Evolutionary conservation across 1,140 invertebrate genomes (phyloP).

Genomic region (Drosophila trapezifrons): DNA sequence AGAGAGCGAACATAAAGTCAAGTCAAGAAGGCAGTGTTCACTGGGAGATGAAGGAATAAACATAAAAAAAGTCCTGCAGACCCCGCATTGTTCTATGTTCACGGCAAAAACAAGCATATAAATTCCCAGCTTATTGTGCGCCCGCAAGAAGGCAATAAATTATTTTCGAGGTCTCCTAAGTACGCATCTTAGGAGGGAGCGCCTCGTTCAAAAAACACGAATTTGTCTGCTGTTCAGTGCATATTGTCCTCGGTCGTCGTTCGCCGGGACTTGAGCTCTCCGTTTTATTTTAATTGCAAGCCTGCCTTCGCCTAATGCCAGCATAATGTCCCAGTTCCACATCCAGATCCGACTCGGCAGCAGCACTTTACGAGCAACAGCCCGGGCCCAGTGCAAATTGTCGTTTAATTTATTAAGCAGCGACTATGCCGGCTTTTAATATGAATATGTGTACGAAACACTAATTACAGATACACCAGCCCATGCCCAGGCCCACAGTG

Average conservation of each 20-base stretch:
- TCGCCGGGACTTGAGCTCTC: constrained; percentile 47
- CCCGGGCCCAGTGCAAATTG: constrained; percentile 70
- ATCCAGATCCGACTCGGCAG: constrained; percentile 6
- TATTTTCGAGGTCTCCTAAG: constrained; percentile 59
- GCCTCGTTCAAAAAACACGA: constrained; percentile 12
- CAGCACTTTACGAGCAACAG: constrained; percentile 33
- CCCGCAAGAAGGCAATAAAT: constrained; percentile 70
- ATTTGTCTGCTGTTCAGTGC: constrained; percentile 16
- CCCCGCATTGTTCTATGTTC: background rate
- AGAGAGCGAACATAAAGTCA: background rate
- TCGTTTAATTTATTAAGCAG: constrained; percentile 82
- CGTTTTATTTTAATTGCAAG: constrained; percentile 78
- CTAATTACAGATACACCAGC: constrained; percentile 68
- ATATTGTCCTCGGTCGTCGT: constrained; percentile 7
- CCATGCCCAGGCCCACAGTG: constrained; percentile 12
- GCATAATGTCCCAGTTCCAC: constrained; percentile 56
- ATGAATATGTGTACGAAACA: constrained; percentile 68
- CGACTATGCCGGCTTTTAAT: constrained; percentile 69
- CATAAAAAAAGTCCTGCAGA: background rate
- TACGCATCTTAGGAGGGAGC: constrained; percentile 6
- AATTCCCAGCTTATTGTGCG: constrained; percentile 64
- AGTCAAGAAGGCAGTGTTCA: background rate
- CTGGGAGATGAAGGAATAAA: background rate
- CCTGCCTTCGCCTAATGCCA: constrained; percentile 61
- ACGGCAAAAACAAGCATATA: constrained; percentile 42